Evolutionary conservation across 2,888 invertebrate species (phyloP).

Genomic region (Meloe dianella): DNA sequence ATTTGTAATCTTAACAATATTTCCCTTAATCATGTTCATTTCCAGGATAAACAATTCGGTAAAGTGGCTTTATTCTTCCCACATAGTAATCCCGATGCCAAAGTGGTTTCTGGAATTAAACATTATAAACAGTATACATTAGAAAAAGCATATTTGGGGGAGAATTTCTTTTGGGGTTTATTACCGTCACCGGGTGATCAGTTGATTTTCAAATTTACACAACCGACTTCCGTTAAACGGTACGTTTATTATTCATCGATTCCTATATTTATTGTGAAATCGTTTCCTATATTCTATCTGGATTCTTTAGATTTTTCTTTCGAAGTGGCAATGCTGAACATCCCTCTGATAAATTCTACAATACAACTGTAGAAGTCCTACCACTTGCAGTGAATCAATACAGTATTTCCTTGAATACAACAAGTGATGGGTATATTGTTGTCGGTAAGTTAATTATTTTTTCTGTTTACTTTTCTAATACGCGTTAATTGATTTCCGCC

Average conservation of each 20-base stretch:
- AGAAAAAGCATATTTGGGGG: conserved; percentile 82
- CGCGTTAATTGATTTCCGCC: background rate
- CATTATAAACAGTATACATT: conserved; percentile 81
- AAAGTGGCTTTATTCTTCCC: conserved; percentile 79
- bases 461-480: background rate
- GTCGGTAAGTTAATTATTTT: conserved; percentile 64
- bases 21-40: conserved; percentile 26
- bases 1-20: background rate
- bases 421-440: conserved; percentile 71
- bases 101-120: conserved; percentile 74
- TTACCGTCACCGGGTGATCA: conserved; percentile 83
- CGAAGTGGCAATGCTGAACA: conserved; percentile 91
- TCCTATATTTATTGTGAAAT: background rate
- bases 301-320: conserved; percentile 71
- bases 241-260: conserved; percentile 46
- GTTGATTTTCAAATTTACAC: conserved; percentile 78
- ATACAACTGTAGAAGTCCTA: conserved; percentile 83
- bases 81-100: conserved; percentile 77
- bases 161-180: conserved; percentile 90
- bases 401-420: conserved; percentile 66
- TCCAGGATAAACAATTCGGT: conserved; percentile 87
- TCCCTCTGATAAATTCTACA: conserved; percentile 84
- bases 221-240: conserved; percentile 74
- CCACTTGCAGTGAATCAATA: conserved; percentile 60
- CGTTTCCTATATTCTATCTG: conserved; percentile 20